Evolutionary conservation across 2,113 vertebrate species (phyloP).

Genomic region (Rattus rattus): DNA sequence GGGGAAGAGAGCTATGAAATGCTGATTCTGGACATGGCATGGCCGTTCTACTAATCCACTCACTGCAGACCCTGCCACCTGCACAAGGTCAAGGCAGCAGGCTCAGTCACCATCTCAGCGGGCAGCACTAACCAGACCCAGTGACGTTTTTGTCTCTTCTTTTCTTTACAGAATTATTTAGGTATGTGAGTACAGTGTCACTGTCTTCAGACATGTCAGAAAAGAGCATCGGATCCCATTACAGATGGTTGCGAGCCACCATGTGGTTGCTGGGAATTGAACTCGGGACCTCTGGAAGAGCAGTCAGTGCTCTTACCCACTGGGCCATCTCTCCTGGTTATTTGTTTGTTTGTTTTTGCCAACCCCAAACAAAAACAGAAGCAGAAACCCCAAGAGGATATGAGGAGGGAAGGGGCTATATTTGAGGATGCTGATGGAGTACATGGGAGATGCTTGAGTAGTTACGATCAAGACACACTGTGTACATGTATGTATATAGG

Average conservation of each 20-base stretch:
- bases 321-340: no score
- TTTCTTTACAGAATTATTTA: no score
- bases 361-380: background rate
- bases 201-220: no score
- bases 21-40: background rate
- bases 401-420: background rate
- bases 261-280: no score
- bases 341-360: no score
- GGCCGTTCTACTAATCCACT: no score
- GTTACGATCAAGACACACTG: background rate
- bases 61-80: background rate
- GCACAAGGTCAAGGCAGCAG: background rate
- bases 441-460: background rate
- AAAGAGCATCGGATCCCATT: no score
- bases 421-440: background rate
- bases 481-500: no score
- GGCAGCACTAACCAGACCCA: background rate
- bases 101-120: background rate
- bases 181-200: no score
- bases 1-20: background rate
- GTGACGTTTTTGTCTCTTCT: background rate
- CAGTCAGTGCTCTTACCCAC: no score
- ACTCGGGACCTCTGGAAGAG: no score
- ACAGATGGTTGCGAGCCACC: no score
- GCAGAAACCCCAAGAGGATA: background rate